These are phyloP conservation scores for Uromys caudimaculatus DNA, from an alignment of 2,797 vertebrate species.

Conservation along the genomic window DNA sequence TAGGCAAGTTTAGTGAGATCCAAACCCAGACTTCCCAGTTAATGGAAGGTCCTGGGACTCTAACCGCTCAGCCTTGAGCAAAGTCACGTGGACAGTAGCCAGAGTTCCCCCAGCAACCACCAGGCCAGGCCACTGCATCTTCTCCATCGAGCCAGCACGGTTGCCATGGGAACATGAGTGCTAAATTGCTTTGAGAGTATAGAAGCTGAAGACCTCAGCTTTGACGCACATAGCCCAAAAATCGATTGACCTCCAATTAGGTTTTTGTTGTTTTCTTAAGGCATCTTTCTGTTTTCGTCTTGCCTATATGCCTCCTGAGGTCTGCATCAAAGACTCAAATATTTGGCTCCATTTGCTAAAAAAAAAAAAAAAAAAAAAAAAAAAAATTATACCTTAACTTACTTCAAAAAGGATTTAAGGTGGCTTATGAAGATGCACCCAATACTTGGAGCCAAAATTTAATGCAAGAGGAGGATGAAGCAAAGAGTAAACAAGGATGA, in stretches of 20 bases:
- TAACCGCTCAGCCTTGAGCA: not conserved
- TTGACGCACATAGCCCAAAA: constrained; percentile 68
- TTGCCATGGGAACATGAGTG: constrained; percentile 78
- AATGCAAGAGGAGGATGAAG: constrained; percentile 17
- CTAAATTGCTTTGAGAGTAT: constrained; percentile 73
- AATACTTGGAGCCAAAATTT: constrained; percentile 57
- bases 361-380: not conserved
- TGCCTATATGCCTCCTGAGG: constrained; percentile 30
- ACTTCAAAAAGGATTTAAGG: constrained; percentile 58
- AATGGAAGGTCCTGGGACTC: constrained; percentile 29
- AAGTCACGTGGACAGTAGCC: constrained; percentile 53
- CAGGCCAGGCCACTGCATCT: constrained; percentile 41
- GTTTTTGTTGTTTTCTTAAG: constrained; percentile 62
- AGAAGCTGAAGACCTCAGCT: constrained; percentile 75
- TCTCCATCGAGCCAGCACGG: constrained; percentile 37
- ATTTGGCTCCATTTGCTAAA: constrained; percentile 54
- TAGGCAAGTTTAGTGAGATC: constrained; percentile 54
- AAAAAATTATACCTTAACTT: constrained; percentile 47
- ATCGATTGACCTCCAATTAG: constrained; percentile 77
- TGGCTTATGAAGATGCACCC: constrained; percentile 42
- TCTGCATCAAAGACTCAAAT: not conserved
- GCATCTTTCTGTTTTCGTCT: constrained; percentile 47
- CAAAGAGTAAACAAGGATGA: constrained; percentile 49
- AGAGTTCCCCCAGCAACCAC: constrained; percentile 65
- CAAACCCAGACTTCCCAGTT: constrained; percentile 35